Evolutionary conservation across 2,888 invertebrate genomes (phyloP).

Genomic region (Cerceris rybyensis): DNA sequence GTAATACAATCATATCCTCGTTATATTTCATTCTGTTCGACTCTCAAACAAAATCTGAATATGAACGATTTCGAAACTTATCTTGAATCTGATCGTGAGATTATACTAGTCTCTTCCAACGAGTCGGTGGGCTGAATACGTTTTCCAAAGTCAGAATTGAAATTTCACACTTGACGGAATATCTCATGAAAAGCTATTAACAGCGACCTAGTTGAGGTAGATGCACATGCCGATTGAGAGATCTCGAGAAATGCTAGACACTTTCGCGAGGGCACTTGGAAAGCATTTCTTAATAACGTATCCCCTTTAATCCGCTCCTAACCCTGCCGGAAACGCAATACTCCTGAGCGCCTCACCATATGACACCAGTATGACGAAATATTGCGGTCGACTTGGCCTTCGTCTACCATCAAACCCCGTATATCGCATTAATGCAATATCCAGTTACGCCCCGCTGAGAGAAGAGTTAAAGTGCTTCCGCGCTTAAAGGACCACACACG

Average conservation of each 20-base stretch:
- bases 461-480: conserved; percentile 63
- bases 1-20: no score
- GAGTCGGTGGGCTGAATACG: no score
- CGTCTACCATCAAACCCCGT: conserved; percentile 67
- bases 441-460: conserved; percentile 63
- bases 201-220: no score
- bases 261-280: conserved; percentile 28
- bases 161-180: no score
- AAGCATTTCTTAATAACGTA: conserved; percentile 60
- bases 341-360: conserved; percentile 71
- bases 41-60: no score
- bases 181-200: no score
- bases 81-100: no score
- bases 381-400: conserved; percentile 74
- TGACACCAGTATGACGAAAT: conserved; percentile 76
- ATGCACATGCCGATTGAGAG: neutral
- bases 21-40: no score
- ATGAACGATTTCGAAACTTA: no score
- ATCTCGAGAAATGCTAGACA: neutral
- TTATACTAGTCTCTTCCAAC: no score
- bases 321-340: conserved; percentile 73
- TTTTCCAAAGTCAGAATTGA: no score
- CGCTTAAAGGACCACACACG: conserved; percentile 24
- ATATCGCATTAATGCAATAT: conserved; percentile 74
- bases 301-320: conserved; percentile 66